Evolutionary conservation across 2,113 vertebrate species (phyloP).

Genomic region (Sylvietta virens): DNA sequence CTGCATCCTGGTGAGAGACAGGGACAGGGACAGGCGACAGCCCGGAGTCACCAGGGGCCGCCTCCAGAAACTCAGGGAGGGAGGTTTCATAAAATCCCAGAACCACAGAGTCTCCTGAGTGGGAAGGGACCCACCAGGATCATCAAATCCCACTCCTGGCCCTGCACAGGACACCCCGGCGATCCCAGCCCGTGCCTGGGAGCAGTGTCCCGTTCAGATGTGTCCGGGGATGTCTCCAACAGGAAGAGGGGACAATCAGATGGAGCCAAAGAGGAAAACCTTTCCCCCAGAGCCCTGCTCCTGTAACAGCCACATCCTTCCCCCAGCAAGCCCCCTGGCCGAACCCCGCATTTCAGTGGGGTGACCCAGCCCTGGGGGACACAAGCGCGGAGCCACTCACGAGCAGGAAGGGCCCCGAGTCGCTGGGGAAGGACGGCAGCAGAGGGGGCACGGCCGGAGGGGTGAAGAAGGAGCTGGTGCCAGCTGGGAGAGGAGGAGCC

Average conservation of each 20-base stretch:
- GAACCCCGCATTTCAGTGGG: background rate
- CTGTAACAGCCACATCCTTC: background rate
- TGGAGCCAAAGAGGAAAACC: background rate
- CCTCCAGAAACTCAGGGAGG: background rate
- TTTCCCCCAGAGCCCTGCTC: background rate
- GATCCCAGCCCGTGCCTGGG: background rate
- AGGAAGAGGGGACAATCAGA: background rate
- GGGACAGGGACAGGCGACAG: background rate
- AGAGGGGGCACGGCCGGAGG: constrained; percentile 78
- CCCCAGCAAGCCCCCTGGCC: fast-evolving
- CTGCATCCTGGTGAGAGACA: background rate
- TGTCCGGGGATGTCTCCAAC: background rate
- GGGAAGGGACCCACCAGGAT: background rate
- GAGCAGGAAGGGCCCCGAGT: constrained; percentile 79
- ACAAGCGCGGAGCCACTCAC: constrained; percentile 67
- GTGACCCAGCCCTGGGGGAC: background rate
- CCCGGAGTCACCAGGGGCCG: background rate
- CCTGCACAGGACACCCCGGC: background rate
- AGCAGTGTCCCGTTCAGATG: background rate
- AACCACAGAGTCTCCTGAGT: background rate
- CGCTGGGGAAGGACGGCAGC: constrained; percentile 78
- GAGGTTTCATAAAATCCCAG: background rate
- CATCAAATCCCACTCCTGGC: background rate
- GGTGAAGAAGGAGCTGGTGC: constrained; percentile 71
- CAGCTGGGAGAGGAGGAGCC: constrained; percentile 65